Base-by-base conservation (phyloP, 1,140 invertebrate species). In the Drosophila tsacasi region DNA sequence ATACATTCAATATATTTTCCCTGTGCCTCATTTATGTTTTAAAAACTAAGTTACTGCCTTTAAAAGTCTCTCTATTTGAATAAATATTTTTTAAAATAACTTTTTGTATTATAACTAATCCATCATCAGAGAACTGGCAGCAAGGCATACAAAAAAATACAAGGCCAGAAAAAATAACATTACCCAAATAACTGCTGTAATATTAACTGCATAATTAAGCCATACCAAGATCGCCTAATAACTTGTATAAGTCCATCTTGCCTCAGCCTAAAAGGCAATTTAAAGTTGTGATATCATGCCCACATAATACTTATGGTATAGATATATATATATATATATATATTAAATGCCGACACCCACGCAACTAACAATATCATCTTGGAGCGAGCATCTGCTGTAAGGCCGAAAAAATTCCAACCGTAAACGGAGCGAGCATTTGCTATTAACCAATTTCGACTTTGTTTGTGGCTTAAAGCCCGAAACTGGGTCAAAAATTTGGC, bases 401-500 rank as follows among this genome's bases (percentile, higher is more conserved):
- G 46, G 21, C 25, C 35, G 1, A 32, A 66, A 58, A 37, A 69
- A 47, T 47, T 47, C 50, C 68, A 68, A 8, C 3, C 35, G 61
- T 21, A 65, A 73, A 42, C 73, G 75, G 40, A 67, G 32, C 64
- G 40, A 61, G 42, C 63, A 44, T 67, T 77, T 59, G 54, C 64
- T 65, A 62, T 79, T 79, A 55, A 30, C 66, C 67, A 78, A 79
- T 58, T 60, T 60, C 17, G 35, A 35, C 19, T 68, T 4, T 15
- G 47, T 12, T 9, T 67, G 30, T 27, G 67, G 63, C 17, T 59
- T 5, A 37, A 49, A 37, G 13, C 66, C 4, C 15, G 21, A 73
- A 79, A 79, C 77, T 79, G 52, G 77, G 77, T 79, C 77, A 79
- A 79, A 79, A 73, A 79, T 61, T 57, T 79, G 52, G 52, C 66